phyloP scores from a whole-genome alignment of 2,113 vertebrate genomes.

The Ifrita kowaldi region DNA sequence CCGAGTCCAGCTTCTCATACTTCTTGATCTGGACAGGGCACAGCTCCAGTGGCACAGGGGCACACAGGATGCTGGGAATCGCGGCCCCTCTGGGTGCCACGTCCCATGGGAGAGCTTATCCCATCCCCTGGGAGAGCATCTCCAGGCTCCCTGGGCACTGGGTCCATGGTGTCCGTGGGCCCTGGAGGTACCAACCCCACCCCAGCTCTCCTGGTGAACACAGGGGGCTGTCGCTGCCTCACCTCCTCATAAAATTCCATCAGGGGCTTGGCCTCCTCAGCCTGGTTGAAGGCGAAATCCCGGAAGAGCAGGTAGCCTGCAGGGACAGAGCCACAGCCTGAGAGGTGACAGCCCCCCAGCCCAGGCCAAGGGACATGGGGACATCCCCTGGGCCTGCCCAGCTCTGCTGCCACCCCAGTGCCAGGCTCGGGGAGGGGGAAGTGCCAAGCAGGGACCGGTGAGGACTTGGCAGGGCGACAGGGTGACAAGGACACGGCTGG shows the following conservation, averaged over 20 bases:
- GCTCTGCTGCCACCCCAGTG: neutral
- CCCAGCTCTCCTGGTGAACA: neutral
- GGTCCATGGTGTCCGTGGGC: fast-evolving
- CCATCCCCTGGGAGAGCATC: neutral
- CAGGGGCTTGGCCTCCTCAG: conserved; percentile 74
- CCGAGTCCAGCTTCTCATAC: conserved; percentile 76
- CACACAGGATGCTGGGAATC: fast-evolving
- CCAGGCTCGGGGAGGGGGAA: neutral
- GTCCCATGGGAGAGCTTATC: fast-evolving
- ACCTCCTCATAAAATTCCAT: conserved; percentile 81
- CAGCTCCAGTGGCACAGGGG: neutral
- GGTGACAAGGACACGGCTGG: fast-evolving
- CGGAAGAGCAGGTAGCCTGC: conserved; percentile 77
- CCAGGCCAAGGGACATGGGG: neutral
- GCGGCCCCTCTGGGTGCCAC: neutral
- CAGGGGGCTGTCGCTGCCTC: neutral
- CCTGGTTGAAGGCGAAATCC: conserved; percentile 74
- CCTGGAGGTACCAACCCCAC: neutral
- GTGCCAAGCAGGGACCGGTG: fast-evolving
- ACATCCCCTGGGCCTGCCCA: too few relatives aligned
- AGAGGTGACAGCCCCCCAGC: neutral
- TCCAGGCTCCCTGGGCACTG: fast-evolving
- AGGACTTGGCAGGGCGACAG: neutral
- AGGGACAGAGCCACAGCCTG: neutral
- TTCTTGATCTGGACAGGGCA: conserved; percentile 70